These are phyloP conservation scores for Pseudocheirus occidentalis DNA, from an alignment of 2,797 vertebrate species.

Conservation along the genomic window DNA sequence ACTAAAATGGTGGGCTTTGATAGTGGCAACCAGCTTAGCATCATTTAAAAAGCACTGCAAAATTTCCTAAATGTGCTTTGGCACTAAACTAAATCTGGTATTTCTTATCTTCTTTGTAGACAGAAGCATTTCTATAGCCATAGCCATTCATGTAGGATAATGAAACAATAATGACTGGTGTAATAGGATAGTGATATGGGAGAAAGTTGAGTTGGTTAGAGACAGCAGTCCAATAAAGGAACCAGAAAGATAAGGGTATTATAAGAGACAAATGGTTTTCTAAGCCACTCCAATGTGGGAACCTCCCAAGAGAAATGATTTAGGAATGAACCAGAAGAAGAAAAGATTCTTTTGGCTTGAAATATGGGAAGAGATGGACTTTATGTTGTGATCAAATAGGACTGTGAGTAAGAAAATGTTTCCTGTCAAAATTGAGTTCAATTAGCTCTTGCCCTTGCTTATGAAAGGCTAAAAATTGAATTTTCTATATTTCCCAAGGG, in stretches of 20 bases:
- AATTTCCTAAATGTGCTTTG: neutral
- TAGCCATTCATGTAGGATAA: neutral
- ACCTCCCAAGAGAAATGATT: neutral
- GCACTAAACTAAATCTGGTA: neutral
- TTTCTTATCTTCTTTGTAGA: neutral
- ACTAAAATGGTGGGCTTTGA: neutral
- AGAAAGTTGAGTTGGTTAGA: neutral
- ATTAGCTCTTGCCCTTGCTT: conserved; percentile 55
- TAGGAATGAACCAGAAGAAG: neutral
- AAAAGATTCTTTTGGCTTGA: neutral
- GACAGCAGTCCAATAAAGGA: neutral
- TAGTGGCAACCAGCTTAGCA: neutral
- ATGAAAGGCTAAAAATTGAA: conserved; percentile 27
- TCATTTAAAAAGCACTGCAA: neutral
- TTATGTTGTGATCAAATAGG: neutral
- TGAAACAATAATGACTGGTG: neutral
- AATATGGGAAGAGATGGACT: neutral
- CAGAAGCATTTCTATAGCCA: neutral
- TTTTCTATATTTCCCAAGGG: conserved; percentile 63
- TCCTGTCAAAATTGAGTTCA: conserved; percentile 27
- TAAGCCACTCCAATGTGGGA: neutral
- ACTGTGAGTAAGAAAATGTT: conserved; percentile 6
- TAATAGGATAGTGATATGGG: neutral
- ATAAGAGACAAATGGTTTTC: neutral
- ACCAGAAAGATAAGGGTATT: neutral